Evolutionary conservation across 2,797 vertebrate genomes (phyloP).

Genomic region (Bradypodion pumilum): DNA sequence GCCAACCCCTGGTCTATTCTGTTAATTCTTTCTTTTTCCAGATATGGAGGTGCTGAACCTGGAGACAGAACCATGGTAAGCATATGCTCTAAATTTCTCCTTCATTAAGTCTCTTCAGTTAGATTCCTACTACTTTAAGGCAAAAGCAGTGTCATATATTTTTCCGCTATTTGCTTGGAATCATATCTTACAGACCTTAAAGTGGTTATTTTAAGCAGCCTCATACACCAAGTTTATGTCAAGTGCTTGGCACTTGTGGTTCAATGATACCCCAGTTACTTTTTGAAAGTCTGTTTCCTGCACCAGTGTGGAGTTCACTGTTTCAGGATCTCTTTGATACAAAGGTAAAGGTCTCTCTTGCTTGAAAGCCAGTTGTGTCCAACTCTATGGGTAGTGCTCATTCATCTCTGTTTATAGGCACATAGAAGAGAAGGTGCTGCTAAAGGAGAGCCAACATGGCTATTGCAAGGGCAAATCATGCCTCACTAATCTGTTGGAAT

Average conservation of each 20-base stretch:
- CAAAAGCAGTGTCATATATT: background rate
- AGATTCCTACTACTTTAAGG: background rate
- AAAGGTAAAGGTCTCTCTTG: no score
- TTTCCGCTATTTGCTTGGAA: background rate
- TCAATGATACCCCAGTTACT: background rate
- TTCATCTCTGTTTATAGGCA: no score
- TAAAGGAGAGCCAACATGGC: no score
- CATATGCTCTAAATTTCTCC: background rate
- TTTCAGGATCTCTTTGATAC: background rate
- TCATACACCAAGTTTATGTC: background rate
- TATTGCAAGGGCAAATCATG: no score
- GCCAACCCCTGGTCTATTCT: background rate
- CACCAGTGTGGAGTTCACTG: background rate
- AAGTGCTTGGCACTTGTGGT: background rate
- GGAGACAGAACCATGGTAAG: constrained; percentile 96
- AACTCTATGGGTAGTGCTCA: no score
- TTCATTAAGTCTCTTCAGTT: background rate
- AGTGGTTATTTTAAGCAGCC: background rate
- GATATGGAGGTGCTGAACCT: constrained; percentile 88
- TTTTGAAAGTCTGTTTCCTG: background rate
- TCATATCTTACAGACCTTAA: background rate
- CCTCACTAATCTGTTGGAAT: no score
- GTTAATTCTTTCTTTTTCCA: constrained; percentile 53
- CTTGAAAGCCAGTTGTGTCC: no score
- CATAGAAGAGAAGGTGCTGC: no score